Conservation (phyloP, 2,113 vertebrate genomes). For the Spea bombifrons region DNA sequence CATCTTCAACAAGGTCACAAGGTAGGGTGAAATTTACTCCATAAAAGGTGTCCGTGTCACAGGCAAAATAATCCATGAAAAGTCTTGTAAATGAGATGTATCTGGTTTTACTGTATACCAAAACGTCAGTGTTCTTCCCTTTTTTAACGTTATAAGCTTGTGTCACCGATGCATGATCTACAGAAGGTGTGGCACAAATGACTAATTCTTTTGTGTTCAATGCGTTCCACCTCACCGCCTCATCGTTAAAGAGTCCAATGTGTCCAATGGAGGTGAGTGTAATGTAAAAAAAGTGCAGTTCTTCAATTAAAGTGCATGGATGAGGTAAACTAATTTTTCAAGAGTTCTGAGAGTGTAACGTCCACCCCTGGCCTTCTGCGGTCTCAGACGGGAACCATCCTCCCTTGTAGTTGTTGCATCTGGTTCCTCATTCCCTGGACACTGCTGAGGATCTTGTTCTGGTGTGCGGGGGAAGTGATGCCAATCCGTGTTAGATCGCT, state of each 20-base stretch:
- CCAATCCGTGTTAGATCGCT: slow-evolving; percentile 92
- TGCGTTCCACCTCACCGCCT: slow-evolving; percentile 29
- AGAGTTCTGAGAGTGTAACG: slow-evolving; percentile 62
- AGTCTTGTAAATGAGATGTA: slow-evolving; percentile 27
- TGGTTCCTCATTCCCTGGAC: slow-evolving; percentile 91
- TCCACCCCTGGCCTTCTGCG: slow-evolving; percentile 47
- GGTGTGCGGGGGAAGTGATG: slow-evolving; percentile 80
- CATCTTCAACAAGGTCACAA: slow-evolving; percentile 22
- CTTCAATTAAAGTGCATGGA: slow-evolving; percentile 99
- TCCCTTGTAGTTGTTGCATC: slow-evolving; percentile 94
- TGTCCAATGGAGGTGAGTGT: slow-evolving; percentile 72
- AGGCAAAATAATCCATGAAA: slow-evolving; percentile 32
- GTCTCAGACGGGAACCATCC: slow-evolving; percentile 95
- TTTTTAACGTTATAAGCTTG: slow-evolving; percentile 47
- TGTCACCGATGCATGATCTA: slow-evolving; percentile 50
- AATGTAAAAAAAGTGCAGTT: slow-evolving; percentile 93
- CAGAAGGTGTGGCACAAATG: slow-evolving; percentile 42
- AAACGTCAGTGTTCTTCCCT: slow-evolving; percentile 52
- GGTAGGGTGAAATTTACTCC: slow-evolving; percentile 19
- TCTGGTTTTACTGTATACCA: slow-evolving; percentile 1
- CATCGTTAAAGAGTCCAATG: slow-evolving; percentile 48
- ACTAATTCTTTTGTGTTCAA: slow-evolving; percentile 34
- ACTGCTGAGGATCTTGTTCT: slow-evolving; percentile 93
- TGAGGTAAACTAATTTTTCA: slow-evolving; percentile 97
- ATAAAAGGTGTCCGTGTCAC: slow-evolving; percentile 26